A percentile compares a stretch with the other conserved stretches of the same genome.
These are phyloP conservation scores for Parauchenoglanis punctatus DNA, from an alignment of 2,797 vertebrate species.

Conservation along the genomic window DNA sequence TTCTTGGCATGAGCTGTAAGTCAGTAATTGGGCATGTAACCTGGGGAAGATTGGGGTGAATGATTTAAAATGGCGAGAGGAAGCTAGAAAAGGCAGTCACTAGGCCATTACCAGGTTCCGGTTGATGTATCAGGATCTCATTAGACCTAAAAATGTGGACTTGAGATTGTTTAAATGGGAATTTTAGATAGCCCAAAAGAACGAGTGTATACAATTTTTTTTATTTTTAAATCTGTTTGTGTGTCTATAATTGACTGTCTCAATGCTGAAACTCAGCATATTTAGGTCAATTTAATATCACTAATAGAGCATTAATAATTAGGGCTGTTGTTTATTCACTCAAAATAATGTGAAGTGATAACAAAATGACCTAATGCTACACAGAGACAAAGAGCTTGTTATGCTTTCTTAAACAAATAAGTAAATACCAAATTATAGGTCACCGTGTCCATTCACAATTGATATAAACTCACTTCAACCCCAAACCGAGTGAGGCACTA, in stretches of 20 bases:
- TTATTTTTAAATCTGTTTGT: neutral
- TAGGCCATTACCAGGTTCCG: neutral
- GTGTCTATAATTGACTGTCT: neutral
- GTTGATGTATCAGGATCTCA: neutral
- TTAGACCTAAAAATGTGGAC: neutral
- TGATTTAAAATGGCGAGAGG: neutral
- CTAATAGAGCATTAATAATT: neutral
- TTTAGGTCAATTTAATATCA: neutral
- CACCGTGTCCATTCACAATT: neutral
- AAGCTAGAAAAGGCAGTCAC: neutral
- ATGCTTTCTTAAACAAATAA: neutral
- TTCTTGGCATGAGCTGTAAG: slow-evolving; percentile 1
- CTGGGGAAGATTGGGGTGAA: neutral
- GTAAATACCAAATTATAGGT: neutral
- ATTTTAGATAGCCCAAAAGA: neutral
- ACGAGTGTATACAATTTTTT: neutral
- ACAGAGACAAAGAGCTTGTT: neutral
- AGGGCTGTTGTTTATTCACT: neutral
- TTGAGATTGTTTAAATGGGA: neutral
- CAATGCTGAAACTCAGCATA: neutral
- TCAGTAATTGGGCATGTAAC: slow-evolving; percentile 10
- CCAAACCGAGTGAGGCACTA: neutral
- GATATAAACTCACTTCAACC: neutral
- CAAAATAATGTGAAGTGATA: neutral
- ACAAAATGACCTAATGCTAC: neutral